phyloP scores from a whole-genome alignment of 1,140 invertebrate genomes.

The Oscheius sp. region DNA sequence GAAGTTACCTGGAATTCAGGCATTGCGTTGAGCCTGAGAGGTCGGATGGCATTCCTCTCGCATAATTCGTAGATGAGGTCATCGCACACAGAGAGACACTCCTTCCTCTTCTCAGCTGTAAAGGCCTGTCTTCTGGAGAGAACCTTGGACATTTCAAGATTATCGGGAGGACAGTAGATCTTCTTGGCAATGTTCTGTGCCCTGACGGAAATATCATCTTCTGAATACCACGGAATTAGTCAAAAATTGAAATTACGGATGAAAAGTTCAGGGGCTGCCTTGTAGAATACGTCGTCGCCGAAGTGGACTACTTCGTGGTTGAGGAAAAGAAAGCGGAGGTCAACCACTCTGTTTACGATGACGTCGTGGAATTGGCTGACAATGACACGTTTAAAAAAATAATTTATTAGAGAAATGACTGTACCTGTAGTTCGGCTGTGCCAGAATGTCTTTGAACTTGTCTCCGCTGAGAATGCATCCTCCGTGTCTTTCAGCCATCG shows the following conservation, averaged over 20 bases:
- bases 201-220: background rate
- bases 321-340: conserved; percentile 28
- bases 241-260: conserved; percentile 14
- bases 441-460: conserved; percentile 38
- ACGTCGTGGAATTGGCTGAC: conserved; percentile 30
- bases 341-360: conserved; percentile 28
- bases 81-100: background rate
- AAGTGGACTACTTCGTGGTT: conserved; percentile 28
- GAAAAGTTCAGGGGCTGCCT: conserved; percentile 33
- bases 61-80: conserved; percentile 6
- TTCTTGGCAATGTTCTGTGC: background rate
- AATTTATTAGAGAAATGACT: background rate
- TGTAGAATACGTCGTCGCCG: conserved; percentile 20
- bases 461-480: conserved; percentile 37
- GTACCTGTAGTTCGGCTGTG: conserved; percentile 22
- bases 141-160: background rate
- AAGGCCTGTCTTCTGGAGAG: background rate
- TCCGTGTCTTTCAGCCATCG: conserved; percentile 30
- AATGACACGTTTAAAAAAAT: background rate
- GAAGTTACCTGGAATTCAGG: background rate
- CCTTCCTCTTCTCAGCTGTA: background rate
- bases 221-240: background rate
- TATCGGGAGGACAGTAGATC: background rate
- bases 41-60: background rate
- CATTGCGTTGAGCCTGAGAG: background rate